Conservation (phyloP, 2,797 vertebrate genomes). For the Morus bassanus region DNA sequence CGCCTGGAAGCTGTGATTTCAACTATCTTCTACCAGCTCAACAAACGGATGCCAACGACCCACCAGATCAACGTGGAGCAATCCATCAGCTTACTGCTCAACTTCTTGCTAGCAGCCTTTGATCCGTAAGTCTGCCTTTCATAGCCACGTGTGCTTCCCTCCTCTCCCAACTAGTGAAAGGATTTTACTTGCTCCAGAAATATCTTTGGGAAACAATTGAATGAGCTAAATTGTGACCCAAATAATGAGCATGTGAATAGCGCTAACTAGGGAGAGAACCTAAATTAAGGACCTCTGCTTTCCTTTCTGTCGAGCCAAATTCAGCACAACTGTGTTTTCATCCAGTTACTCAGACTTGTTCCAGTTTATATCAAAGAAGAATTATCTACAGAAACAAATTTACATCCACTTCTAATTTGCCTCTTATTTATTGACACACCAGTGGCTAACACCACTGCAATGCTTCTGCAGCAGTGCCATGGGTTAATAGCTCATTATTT, state of each 20-base stretch:
- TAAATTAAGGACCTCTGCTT: slow-evolving; percentile 38
- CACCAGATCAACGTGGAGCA: slow-evolving; percentile 97
- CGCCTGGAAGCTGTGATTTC: slow-evolving; percentile 93
- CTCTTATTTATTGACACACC: slow-evolving; percentile 39
- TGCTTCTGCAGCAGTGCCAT: slow-evolving; percentile 36
- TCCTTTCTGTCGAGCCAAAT: background rate
- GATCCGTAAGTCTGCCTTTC: slow-evolving; percentile 88
- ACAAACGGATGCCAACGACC: slow-evolving; percentile 97
- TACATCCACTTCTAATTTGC: slow-evolving; percentile 24
- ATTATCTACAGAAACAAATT: slow-evolving; percentile 43
- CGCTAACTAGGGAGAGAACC: slow-evolving; percentile 13
- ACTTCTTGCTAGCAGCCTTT: slow-evolving; percentile 95
- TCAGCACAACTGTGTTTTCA: slow-evolving; percentile 44
- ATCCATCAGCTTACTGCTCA: slow-evolving; percentile 92
- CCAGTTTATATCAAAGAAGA: slow-evolving; percentile 35
- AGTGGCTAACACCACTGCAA: slow-evolving; percentile 40
- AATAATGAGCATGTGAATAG: background rate
- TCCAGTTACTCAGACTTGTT: slow-evolving; percentile 48
- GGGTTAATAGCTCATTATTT: slow-evolving; percentile 66
- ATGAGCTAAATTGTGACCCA: background rate
- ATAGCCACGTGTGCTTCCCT: background rate
- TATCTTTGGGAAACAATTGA: background rate
- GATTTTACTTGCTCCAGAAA: background rate
- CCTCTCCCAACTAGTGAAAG: background rate
- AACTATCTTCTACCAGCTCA: slow-evolving; percentile 95